These are phyloP conservation scores for Lithophane ornitopus DNA, from an alignment of 2,888 invertebrate species.

Conservation along the genomic window DNA sequence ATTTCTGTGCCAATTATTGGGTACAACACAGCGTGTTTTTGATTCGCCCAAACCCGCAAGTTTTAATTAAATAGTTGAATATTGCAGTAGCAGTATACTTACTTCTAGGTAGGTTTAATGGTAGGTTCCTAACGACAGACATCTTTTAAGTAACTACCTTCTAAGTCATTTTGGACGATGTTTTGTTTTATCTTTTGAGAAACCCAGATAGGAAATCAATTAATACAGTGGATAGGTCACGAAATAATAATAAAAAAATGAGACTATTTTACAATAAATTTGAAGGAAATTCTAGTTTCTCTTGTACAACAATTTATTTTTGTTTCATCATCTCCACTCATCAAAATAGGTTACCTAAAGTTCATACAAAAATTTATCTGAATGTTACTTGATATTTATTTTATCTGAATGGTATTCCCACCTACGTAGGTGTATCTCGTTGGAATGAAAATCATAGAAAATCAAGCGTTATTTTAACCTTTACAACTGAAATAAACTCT, in stretches of 20 bases:
- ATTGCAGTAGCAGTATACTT: no score
- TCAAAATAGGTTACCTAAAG: neutral
- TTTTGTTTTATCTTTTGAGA: neutral
- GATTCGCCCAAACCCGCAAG: no score
- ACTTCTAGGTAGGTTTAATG: no score
- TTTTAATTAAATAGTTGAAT: no score
- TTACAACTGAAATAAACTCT: conserved; percentile 14
- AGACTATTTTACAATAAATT: neutral
- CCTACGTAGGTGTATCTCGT: conserved; percentile 31
- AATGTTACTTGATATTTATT: neutral
- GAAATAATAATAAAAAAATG: neutral
- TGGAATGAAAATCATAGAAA: conserved; percentile 16
- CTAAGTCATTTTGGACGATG: neutral
- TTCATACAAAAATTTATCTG: neutral
- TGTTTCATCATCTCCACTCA: neutral
- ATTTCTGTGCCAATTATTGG: no score
- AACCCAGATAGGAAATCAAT: neutral
- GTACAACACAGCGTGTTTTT: no score
- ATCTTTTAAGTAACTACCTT: neutral
- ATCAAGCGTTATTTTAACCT: conserved; percentile 43
- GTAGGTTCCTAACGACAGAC: no score
- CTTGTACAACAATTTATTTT: neutral
- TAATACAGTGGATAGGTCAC: neutral
- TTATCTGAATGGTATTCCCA: neutral
- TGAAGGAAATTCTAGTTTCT: neutral